These are phyloP conservation scores for Silurus lanzhouensis DNA, from an alignment of 2,797 vertebrate species.

Conservation along the genomic window DNA sequence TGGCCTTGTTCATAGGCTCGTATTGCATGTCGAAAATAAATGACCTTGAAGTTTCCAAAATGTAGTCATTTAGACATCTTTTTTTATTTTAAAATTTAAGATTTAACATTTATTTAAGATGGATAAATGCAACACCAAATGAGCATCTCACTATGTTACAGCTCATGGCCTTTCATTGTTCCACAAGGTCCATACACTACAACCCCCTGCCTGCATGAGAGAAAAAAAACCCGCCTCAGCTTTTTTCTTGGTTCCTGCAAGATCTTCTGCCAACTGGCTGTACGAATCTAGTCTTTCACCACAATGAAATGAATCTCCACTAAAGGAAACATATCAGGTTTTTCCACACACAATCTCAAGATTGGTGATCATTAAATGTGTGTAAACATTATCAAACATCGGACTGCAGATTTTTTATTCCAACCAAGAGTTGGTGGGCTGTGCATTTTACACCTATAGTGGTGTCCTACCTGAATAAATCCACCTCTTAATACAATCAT, in stretches of 20 bases:
- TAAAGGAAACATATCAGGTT: conserved; percentile 46
- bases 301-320: conserved; percentile 21
- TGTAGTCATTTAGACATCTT: not conserved
- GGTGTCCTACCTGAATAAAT: too few species aligned
- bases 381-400: too few species aligned
- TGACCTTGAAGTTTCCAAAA: not conserved
- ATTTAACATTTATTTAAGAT: not conserved
- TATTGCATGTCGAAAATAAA: not conserved
- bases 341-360: conserved; percentile 35
- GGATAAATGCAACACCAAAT: not conserved
- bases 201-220: not conserved
- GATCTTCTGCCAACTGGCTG: conserved; percentile 11
- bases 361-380: not conserved
- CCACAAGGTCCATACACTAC: not conserved
- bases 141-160: not conserved
- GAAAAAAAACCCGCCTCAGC: not conserved
- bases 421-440: too few species aligned
- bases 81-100: too few species aligned
- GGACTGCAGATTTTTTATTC: too few species aligned
- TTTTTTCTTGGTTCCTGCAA: not conserved
- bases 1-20: conserved; percentile 34
- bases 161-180: not conserved
- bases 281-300: conserved; percentile 42
- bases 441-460: too few species aligned
- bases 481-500: too few species aligned